phyloP scores from a whole-genome alignment of 2,797 vertebrate genomes.

The Streptopelia turtur region DNA sequence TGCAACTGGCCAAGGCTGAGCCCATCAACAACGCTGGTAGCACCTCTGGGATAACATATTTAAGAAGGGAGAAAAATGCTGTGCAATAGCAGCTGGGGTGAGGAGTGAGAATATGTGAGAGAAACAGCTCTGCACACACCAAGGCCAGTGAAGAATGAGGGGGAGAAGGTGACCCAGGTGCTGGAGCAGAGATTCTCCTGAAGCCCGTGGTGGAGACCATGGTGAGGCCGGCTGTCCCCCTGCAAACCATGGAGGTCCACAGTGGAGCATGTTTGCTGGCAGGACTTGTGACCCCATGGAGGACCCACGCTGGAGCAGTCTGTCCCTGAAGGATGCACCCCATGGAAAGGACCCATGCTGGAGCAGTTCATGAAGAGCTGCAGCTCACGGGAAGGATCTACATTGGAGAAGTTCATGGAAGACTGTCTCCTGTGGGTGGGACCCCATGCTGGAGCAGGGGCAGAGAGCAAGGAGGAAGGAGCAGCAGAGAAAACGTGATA shows the following conservation, averaged over 20 bases:
- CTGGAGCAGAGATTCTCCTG: neutral
- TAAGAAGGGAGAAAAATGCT: neutral
- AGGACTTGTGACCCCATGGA: neutral
- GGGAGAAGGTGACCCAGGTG: fast-evolving
- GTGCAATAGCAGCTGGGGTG: neutral
- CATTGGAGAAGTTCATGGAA: neutral
- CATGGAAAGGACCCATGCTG: fast-evolving
- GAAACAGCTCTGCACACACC: neutral
- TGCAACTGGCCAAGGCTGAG: fast-evolving
- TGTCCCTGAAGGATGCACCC: neutral
- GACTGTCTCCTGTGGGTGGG: neutral
- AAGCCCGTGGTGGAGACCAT: neutral
- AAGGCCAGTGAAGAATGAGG: neutral
- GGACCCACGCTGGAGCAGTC: neutral
- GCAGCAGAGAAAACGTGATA: fast-evolving
- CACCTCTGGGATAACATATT: fast-evolving
- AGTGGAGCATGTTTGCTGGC: neutral
- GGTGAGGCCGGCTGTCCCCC: no score
- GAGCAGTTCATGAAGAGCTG: no score
- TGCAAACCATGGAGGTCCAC: neutral
- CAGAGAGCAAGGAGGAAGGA: neutral
- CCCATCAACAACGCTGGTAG: fast-evolving
- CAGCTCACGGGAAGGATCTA: no score
- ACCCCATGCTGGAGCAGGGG: neutral
- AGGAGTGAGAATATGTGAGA: neutral